A percentile compares a stretch with the other conserved stretches of the same genome.
These are phyloP conservation scores for Marcusenius ussheri DNA, from an alignment of 2,113 vertebrate species.

Conservation along the genomic window DNA sequence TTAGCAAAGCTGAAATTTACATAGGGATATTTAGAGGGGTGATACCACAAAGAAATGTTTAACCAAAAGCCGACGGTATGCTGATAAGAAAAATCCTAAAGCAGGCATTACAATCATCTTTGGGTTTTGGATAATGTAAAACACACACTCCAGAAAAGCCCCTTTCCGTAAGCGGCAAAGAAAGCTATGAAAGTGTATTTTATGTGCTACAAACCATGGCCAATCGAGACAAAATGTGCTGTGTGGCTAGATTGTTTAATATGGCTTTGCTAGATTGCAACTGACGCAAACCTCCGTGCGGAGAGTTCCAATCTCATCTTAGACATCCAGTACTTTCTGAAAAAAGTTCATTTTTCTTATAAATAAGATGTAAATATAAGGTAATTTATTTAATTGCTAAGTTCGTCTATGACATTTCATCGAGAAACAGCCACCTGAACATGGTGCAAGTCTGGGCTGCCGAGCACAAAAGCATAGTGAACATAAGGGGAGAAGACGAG, in stretches of 20 bases:
- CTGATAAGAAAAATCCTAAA: not conserved
- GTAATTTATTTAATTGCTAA: not conserved
- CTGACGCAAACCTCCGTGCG: not conserved
- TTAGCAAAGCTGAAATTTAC: not conserved
- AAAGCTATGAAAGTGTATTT: not conserved
- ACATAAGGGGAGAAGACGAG: not conserved
- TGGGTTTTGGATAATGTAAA: not conserved
- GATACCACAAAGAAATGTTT: not conserved
- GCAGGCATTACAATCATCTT: not conserved
- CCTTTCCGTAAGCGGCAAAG: not conserved
- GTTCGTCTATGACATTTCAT: not conserved
- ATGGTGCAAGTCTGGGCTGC: not conserved
- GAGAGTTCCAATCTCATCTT: not conserved
- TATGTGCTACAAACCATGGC: not conserved
- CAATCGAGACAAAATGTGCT: not conserved
- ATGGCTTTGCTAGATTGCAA: not conserved
- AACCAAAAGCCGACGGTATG: not conserved
- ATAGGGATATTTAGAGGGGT: not conserved
- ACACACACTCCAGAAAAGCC: not conserved
- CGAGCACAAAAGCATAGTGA: not conserved
- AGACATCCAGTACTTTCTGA: not conserved
- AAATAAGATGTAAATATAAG: not conserved
- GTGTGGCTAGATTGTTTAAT: not conserved
- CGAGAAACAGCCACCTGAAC: not conserved
- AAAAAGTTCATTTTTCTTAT: not conserved